Evolutionary conservation across 2,888 invertebrate genomes (phyloP), one percentile per base, ranked within the genome.

Genomic region (Lasioglossum pauxillum): DNA sequence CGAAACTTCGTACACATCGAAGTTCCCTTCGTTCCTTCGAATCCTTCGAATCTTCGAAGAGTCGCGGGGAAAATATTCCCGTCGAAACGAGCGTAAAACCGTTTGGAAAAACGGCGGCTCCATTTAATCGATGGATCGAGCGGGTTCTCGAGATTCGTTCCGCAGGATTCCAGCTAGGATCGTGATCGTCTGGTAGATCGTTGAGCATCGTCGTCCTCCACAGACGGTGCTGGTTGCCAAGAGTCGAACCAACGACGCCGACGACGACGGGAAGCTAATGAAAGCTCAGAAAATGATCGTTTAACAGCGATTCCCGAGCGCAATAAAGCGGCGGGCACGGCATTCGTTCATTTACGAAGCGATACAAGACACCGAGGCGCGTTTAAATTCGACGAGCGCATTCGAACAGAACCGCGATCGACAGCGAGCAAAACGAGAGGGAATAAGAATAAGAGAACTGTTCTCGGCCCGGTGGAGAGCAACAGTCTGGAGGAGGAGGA

Each of bases 321-420:
- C 83, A 85, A 90, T 89, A 90, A 90, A 90, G 86, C 78, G 80
- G 53, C 81, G 72, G 84, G 74, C 81, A 76, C 72, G 78, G 78
- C 79, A 77, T 85, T 88, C 89, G 82, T 90, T 91, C 91, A 88
- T 90, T 90, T 90, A 82, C 87, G 86, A 87, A 87, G 84, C 87
- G 84, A 87, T 88, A 88, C 91, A 83, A 90, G 91, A 90, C 88
- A 80, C 84, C 80, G 79, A 80, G 89, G 79, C 88, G 85, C 91
- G 91, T 91, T 91, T 91, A 90, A 90, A 90, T 90, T 90, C 90
- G 91, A 90, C 82, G 90, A 90, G 90, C 81, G 90, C 90, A 76
- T 84, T 84, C 84, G 88, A 87, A 88, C 86, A 78, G 75, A 72
- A 88, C 86, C 81, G 90, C 89, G 89, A 90, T 91, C 91, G 91